Base-by-base conservation (phyloP, 2,888 invertebrate genomes). In the Noctua janthe region DNA sequence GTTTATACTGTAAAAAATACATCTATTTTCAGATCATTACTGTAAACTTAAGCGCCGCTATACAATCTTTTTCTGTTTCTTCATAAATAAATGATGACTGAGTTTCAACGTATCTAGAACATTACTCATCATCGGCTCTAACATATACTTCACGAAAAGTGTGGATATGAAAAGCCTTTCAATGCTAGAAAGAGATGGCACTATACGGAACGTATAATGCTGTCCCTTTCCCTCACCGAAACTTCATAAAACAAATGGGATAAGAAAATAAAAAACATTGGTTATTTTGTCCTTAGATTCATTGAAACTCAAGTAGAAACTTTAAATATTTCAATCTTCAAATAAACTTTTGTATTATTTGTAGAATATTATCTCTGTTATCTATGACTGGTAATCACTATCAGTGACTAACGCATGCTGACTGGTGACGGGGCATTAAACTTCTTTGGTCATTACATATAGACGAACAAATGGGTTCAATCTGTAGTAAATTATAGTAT, bases 341-440 rank as follows among this genome's bases (percentile, higher is more conserved):
- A 71, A 35, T 43, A 66, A 59, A 64, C 49, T 29, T 64, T 29
- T n/a, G 59, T 66, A 8, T 70, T 73, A 62, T 75, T 13, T 39
- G 66, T 80, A 76, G 69, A 80, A 39, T n/a, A n/a, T 17, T 59
- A 74, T 80, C 43, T 83, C 67, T 59, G 29, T 54, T 76, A 80
- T 77, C 39, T 78, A 71, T 51, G 49, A 75, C 64, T 81, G 81
- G 74, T 80, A 62, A 80, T 76, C 75, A 85, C 64, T 76, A 77
- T 86, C 85, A 81, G 85, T 89, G 76, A 89, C 91, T 88, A 90
- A 90, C 83, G 90, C 90, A 90, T 90, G 90, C 71, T 64, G 72
- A 74, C 56, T 81, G 91, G 92, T 91, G 90, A 80, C 29, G 90
- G 91, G 87, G 71, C 77, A 77, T 73, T 82, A 35, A 76, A 80